These are phyloP conservation scores for Mus minutoides DNA, from an alignment of 2,797 vertebrate genomes.

Conservation along the genomic window DNA sequence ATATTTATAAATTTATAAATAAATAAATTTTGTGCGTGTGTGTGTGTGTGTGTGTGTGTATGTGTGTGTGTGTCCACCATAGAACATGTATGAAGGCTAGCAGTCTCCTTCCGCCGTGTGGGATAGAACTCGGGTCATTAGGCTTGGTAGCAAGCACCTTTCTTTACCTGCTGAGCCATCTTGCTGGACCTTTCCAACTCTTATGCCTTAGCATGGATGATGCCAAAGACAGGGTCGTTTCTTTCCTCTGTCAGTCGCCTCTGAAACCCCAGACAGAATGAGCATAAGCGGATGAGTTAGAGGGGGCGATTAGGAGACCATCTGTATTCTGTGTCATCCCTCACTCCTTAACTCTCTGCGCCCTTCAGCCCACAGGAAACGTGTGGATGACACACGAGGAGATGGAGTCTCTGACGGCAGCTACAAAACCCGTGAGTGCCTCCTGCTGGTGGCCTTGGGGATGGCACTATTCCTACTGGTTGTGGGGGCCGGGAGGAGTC, in stretches of 20 bases:
- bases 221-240: neutral
- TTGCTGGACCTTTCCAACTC: neutral
- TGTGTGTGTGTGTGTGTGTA: neutral
- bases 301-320: neutral
- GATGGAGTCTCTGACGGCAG: conserved; percentile 94
- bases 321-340: no score
- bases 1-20: no score
- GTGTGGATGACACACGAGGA: conserved; percentile 98
- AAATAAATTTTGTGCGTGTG: neutral
- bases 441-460: neutral
- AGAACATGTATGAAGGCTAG: neutral
- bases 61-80: neutral
- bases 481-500: neutral
- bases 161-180: neutral
- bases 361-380: conserved; percentile 93
- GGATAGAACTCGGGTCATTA: neutral
- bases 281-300: neutral
- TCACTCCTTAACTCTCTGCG: neutral
- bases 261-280: neutral
- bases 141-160: neutral
- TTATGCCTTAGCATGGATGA: neutral
- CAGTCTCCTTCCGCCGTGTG: neutral
- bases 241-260: neutral
- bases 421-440: conserved; percentile 93
- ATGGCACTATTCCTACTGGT: conserved; percentile 18